Conservation (phyloP, 2,888 invertebrate species). For the Hybos culiciformis region DNA sequence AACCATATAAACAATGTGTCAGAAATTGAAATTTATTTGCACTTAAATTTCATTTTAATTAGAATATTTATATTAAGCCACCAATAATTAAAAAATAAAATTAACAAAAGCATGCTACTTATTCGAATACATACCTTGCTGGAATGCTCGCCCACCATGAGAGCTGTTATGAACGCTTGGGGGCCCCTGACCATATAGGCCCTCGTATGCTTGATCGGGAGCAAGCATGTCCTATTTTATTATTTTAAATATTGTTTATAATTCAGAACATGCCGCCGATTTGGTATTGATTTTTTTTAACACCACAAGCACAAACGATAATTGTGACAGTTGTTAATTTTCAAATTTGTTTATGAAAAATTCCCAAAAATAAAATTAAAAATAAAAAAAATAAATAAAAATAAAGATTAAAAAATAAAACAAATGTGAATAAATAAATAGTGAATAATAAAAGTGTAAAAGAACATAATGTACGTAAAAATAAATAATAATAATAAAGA, state of each 20-base stretch:
- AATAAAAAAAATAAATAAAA: no score
- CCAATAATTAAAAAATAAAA: neutral
- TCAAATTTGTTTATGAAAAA: no score
- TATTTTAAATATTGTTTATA: conserved; percentile 16
- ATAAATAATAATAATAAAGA: no score
- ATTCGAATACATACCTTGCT: conserved; percentile 58
- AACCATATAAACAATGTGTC: no score
- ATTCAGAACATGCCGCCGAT: conserved; percentile 13
- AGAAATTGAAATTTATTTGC: no score
- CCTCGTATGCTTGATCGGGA: conserved; percentile 86
- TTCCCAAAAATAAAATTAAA: no score
- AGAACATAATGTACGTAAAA: no score
- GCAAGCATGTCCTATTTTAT: conserved; percentile 47
- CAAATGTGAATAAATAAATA: no score
- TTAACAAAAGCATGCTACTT: conserved; percentile 13
- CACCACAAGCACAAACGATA: no score
- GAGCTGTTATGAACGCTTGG: conserved; percentile 75
- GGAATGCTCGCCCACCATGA: conserved; percentile 63
- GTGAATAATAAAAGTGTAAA: no score
- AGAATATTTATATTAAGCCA: neutral
- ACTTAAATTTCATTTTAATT: neutral
- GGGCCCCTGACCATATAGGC: conserved; percentile 83
- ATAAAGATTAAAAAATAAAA: no score
- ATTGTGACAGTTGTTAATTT: no score
- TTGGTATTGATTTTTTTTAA: conserved; percentile 13